Evolutionary conservation across 2,797 vertebrate genomes (phyloP).

Genomic region (Vultur gryphus): DNA sequence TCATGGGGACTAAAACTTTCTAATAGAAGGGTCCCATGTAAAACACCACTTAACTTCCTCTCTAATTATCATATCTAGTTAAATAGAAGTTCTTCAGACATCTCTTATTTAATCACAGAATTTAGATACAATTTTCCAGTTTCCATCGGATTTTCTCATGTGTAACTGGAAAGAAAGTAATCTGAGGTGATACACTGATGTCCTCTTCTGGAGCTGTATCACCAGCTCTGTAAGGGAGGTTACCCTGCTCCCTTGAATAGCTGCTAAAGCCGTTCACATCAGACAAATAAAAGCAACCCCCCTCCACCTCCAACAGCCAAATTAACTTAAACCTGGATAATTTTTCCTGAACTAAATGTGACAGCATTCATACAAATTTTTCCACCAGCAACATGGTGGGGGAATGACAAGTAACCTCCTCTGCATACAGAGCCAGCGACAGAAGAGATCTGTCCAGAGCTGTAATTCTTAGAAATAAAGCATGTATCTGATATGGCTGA

Average conservation of each 20-base stretch:
- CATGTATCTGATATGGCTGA: not conserved
- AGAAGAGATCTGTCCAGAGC: not conserved
- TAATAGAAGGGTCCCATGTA: not conserved
- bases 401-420: not conserved
- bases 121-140: not conserved
- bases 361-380: not conserved
- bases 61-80: not conserved
- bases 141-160: not conserved
- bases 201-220: accelerated
- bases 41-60: not conserved
- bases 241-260: not conserved
- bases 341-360: not conserved
- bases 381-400: not conserved
- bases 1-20: not conserved
- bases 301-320: not conserved
- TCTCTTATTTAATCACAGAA: not conserved
- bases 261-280: not conserved
- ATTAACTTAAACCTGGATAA: not conserved
- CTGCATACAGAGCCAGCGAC: not conserved
- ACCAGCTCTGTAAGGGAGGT: not conserved
- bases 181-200: not conserved
- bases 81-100: not conserved
- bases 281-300: not conserved
- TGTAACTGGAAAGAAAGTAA: not conserved
- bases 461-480: not conserved